phyloP scores from a whole-genome alignment of 2,888 invertebrate genomes.

The Ochlodes sylvanus region DNA sequence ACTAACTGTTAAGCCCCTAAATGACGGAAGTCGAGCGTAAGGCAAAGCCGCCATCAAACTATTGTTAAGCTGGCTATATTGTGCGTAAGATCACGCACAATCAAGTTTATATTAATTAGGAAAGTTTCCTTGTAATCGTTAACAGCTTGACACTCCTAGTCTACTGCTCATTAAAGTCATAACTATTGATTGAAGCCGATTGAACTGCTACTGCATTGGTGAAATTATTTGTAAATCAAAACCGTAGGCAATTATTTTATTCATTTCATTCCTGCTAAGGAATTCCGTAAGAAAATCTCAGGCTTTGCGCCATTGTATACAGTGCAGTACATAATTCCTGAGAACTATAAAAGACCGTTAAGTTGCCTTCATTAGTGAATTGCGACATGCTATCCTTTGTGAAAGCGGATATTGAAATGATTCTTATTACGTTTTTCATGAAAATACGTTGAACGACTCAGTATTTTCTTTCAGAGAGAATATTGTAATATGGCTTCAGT shows the following conservation, averaged over 20 bases:
- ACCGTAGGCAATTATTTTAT: not conserved
- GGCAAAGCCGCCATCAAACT: too few relatives aligned
- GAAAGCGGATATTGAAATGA: not conserved
- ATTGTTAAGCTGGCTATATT: too few relatives aligned
- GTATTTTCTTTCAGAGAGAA: too few relatives aligned
- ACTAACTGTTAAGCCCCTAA: too few relatives aligned
- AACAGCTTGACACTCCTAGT: too few relatives aligned
- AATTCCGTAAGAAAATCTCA: conserved; percentile 5
- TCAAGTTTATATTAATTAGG: too few relatives aligned
- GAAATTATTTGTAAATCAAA: not conserved
- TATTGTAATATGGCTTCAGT: not conserved
- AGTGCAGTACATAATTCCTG: not conserved
- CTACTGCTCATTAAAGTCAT: too few relatives aligned
- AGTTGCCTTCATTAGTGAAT: not conserved
- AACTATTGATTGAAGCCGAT: not conserved
- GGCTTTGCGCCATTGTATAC: not conserved
- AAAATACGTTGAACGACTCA: not conserved
- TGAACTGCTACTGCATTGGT: not conserved
- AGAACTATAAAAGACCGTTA: conserved; percentile 2
- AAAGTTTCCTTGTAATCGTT: too few relatives aligned
- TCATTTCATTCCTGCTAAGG: not conserved
- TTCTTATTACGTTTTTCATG: not conserved
- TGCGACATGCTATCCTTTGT: conserved; percentile 1
- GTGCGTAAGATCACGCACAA: too few relatives aligned
- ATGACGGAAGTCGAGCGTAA: too few relatives aligned